Percentiles rank a stretch among this genome's conserved stretches.
phyloP scores from a whole-genome alignment of 2,113 vertebrate genomes.

The Hypomesus transpacificus region DNA sequence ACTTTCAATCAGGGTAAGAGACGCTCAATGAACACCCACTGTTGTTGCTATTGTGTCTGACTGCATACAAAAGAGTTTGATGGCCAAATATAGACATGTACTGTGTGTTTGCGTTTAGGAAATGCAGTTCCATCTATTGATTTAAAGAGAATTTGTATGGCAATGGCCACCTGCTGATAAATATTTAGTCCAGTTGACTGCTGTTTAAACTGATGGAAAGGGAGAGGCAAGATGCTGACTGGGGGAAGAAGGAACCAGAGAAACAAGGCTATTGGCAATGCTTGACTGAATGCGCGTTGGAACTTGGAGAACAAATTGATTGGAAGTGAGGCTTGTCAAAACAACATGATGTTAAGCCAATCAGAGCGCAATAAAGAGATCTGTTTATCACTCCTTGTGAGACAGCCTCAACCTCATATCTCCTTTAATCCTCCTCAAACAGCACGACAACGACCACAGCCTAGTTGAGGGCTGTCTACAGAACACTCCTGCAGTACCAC shows the following conservation, averaged over 20 bases:
- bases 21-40: too few species aligned
- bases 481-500: too few species aligned
- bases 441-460: not conserved
- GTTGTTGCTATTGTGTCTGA: too few species aligned
- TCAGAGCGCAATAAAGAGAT: conserved; percentile 49
- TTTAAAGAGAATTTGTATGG: conserved; percentile 35
- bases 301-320: conserved; percentile 64
- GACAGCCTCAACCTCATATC: conserved; percentile 29
- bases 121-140: not conserved
- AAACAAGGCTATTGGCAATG: conserved; percentile 55
- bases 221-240: conserved; percentile 28
- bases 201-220: conserved; percentile 44
- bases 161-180: conserved; percentile 38
- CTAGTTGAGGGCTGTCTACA: too few species aligned
- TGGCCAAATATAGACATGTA: not conserved
- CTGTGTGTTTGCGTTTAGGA: not conserved
- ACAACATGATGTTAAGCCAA: conserved; percentile 56
- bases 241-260: conserved; percentile 40
- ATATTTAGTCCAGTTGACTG: conserved; percentile 44
- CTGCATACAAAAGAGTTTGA: not conserved
- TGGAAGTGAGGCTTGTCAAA: conserved; percentile 59
- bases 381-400: conserved; percentile 42
- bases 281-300: conserved; percentile 58
- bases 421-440: conserved; percentile 17
- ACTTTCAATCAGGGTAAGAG: too few species aligned